Base-by-base conservation (phyloP, 2,797 vertebrate genomes). In the Coreius guichenoti region DNA sequence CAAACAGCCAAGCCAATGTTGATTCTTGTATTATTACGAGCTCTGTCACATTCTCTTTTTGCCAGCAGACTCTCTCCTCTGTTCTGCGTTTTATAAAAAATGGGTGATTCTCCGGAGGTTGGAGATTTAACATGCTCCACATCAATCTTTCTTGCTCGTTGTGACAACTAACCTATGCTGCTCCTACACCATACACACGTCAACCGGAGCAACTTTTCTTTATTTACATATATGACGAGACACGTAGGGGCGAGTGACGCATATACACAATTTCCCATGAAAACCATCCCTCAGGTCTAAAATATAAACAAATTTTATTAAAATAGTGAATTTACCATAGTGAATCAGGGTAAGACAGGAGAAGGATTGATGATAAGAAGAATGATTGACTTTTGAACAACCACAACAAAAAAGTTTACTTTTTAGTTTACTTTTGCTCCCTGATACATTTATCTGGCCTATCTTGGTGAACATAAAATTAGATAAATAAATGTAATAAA, bases 401-500 rank as follows among this genome's bases (percentile, higher is more conserved):
- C 17, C 19, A 54, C 51, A 51, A 19, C 16, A 29, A 61, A 26
- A 26, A 63, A 61, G n/a, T 61, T 26, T 16, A 49, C 45, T 75
- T 75, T 75, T 73, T 19, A 29, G 19, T 74, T 7, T 19, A 74
- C 26, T 74, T 74, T 51, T 54, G 11, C 5, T 54, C 11, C 47
- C 29, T 13, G 31, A 14, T 11, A 54, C 73, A 54, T 54, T 23
- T 13, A 56, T 54, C 11, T 54, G 11, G 19, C 29, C 73, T 54
- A 19, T 61, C 33, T 39, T 77, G 17, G 23, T 61, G 21, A 43
- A 26, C 33, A 61, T 3, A 39, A 13, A 56, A 77, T 3, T 39
- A 16, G 8, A 77, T 43, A n/a, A 58, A 58, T 36, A 81, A 5
- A 45, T 56, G 3, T 14, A 31, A 82, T 58, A 82, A 73, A 82